Base-by-base conservation (phyloP, 2,797 vertebrate species). In the Macroramphosus scolopax region DNA sequence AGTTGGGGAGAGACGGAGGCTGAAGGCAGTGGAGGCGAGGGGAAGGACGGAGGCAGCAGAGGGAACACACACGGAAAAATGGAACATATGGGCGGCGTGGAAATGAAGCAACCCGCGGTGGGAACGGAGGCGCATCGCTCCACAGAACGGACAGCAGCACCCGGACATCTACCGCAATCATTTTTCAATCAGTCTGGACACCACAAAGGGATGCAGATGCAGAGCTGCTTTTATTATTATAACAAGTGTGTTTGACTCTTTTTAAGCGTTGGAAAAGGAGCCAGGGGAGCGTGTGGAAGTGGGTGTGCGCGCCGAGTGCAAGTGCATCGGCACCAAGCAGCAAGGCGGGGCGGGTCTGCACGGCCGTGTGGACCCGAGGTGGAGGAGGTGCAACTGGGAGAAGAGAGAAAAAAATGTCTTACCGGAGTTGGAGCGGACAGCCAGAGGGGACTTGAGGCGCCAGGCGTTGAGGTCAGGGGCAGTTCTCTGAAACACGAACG, bases 401-500 rank as follows among this genome's bases (percentile, higher is more conserved):
- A 68, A 31, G 61, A 55, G 40, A 59, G 66, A 54, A 13, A 75
- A n/a, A n/a, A n/a, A n/a, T 51, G 53, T 68, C 92, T 92, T 92
- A 92, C 92, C 92, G 84, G 91, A 86, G 85, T 86, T 88, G 74
- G 89, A 88, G 75, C 89, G 89, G 38, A 87, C 87, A 86, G 90
- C 87, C 87, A 87, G 86, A 56, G 92, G 90, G 68, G 91, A 89
- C 81, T 92, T 92, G 84, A 92, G 89, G 70, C 88, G 90, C 92
- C 92, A 93, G 87, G 89, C 89, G 88, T 83, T 88, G 83, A 91
- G 88, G 82, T 93, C 92, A 79, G 92, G 88, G 71, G 88, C 86
- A 74, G 89, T 87, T 91, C 92, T 91, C 83, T 92, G 92, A 90
- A 93, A 89, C 72, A 93, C 87, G 85, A 93, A 91, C 87, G 92